phyloP scores from a whole-genome alignment of 2,888 invertebrate species.

The Escarpia spicata region DNA sequence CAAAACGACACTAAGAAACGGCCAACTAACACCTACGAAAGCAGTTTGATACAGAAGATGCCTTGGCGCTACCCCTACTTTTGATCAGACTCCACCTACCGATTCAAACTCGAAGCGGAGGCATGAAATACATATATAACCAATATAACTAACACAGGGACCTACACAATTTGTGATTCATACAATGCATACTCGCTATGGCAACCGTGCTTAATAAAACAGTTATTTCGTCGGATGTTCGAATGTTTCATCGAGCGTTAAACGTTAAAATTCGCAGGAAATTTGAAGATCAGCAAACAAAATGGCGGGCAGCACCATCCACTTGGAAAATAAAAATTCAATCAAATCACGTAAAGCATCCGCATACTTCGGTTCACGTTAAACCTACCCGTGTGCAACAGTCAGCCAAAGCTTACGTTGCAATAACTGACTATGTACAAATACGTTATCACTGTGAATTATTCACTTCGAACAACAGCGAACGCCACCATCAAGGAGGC shows the following conservation, averaged over 20 bases:
- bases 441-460: background rate
- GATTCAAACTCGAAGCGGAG: background rate
- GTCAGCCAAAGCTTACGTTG: background rate
- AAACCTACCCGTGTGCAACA: background rate
- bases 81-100: background rate
- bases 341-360: background rate
- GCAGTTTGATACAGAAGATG: background rate
- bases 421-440: background rate
- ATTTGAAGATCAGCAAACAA: constrained; percentile 13
- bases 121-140: background rate
- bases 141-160: background rate
- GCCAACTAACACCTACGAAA: background rate
- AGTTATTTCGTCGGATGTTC: background rate
- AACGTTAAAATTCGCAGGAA: constrained; percentile 1
- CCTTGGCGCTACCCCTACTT: background rate
- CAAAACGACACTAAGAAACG: background rate
- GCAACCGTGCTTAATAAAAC: background rate
- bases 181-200: background rate
- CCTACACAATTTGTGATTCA: background rate
- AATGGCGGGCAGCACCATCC: constrained; percentile 12
- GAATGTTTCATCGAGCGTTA: background rate
- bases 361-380: background rate
- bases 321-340: background rate
- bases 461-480: constrained; percentile 19
- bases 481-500: constrained; percentile 35